Conservation (phyloP, 64 coral and sea anemone genomes). For the Actinia equina region DNA sequence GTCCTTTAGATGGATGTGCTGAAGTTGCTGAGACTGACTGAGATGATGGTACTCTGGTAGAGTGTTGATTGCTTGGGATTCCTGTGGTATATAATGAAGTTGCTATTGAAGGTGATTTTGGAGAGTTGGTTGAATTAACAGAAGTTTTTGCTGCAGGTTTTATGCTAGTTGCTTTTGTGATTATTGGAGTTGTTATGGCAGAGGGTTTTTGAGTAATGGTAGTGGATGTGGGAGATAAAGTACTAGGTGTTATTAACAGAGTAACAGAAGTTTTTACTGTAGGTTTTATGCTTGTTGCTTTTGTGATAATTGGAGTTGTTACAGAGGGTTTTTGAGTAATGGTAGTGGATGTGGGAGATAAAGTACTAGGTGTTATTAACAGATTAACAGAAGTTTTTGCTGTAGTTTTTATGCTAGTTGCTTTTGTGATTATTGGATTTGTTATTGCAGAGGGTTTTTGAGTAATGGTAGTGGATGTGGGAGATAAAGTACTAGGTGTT, state of each 20-base stretch:
- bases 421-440: background rate
- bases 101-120: background rate
- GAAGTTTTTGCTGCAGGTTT: background rate
- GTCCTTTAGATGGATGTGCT: background rate
- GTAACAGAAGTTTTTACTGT: background rate
- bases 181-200: background rate
- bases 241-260: no score
- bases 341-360: background rate
- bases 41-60: no score
- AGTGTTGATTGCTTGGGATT: background rate
- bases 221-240: background rate
- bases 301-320: background rate
- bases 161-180: background rate
- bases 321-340: no score
- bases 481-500: no score
- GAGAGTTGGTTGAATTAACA: background rate
- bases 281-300: background rate
- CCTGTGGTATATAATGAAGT: background rate
- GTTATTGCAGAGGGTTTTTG: background rate
- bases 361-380: no score
- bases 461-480: background rate
- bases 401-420: background rate
- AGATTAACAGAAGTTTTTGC: background rate
- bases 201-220: background rate
- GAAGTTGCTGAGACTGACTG: background rate